Conservation (phyloP, 2,888 invertebrate genomes). For the Glyphotaelius pellucidus region DNA sequence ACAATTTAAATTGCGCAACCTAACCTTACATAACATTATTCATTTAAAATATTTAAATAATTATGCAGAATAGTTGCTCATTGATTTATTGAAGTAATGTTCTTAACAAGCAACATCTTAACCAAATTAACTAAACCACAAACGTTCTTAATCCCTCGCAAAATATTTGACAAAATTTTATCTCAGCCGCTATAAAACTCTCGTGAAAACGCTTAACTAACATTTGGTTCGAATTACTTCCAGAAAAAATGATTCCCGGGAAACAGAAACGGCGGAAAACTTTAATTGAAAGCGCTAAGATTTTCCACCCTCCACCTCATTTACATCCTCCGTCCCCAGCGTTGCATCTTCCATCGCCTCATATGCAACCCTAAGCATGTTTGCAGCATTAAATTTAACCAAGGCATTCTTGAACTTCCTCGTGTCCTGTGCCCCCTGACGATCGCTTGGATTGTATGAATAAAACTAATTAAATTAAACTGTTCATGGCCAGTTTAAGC, state of each 20-base stretch:
- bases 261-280: neutral
- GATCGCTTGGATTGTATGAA: neutral
- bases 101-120: neutral
- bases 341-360: neutral
- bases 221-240: neutral
- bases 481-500: neutral
- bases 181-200: neutral
- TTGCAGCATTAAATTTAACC: neutral
- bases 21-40: too few relatives aligned
- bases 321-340: too few relatives aligned
- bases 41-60: too few relatives aligned
- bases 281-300: neutral
- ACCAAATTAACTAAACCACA: neutral
- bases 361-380: neutral
- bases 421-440: neutral
- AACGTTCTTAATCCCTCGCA: too few relatives aligned
- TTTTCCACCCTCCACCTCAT: neutral
- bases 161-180: neutral
- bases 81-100: too few relatives aligned
- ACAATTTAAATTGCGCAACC: too few relatives aligned
- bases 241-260: neutral
- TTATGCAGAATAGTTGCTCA: neutral
- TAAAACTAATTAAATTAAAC: neutral
- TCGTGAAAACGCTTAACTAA: neutral
- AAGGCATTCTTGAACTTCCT: neutral